Conservation (phyloP, 2,113 vertebrate genomes). For the Amia ocellicauda region DNA sequence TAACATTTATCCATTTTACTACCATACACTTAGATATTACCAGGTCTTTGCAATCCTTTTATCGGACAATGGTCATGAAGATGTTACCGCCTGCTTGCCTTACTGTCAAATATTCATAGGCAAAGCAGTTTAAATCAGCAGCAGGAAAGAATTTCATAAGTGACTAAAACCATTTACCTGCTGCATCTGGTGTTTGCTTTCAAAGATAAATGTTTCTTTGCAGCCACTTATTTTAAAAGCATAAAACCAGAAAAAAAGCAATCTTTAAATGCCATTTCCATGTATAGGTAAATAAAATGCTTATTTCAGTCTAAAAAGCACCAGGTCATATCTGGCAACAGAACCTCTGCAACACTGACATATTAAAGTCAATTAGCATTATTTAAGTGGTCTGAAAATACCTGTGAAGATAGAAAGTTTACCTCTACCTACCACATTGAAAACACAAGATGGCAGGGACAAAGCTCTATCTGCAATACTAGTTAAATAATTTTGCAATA, state of each 20-base stretch:
- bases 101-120: neutral
- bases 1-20: too few relatives aligned
- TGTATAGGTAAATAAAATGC: too few relatives aligned
- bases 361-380: constrained; percentile 11
- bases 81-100: neutral
- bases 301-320: too few relatives aligned
- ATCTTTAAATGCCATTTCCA: neutral
- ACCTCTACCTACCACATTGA: constrained; percentile 18
- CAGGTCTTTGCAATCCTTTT: neutral
- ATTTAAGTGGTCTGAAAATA: neutral
- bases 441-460: constrained; percentile 26
- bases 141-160: neutral
- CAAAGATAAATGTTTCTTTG: neutral
- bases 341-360: neutral
- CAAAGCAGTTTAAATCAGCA: too few relatives aligned
- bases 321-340: too few relatives aligned
- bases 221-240: constrained; percentile 1
- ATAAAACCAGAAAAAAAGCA: neutral
- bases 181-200: neutral
- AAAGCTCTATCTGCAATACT: constrained; percentile 17
- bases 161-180: neutral
- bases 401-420: neutral
- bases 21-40: too few relatives aligned
- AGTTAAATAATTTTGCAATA: constrained; percentile 35
- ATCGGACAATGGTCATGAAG: neutral